Evolutionary conservation across 2,888 invertebrate genomes (phyloP), one percentile per base, ranked within the genome.

Genomic region (Brachycybe producta): DNA sequence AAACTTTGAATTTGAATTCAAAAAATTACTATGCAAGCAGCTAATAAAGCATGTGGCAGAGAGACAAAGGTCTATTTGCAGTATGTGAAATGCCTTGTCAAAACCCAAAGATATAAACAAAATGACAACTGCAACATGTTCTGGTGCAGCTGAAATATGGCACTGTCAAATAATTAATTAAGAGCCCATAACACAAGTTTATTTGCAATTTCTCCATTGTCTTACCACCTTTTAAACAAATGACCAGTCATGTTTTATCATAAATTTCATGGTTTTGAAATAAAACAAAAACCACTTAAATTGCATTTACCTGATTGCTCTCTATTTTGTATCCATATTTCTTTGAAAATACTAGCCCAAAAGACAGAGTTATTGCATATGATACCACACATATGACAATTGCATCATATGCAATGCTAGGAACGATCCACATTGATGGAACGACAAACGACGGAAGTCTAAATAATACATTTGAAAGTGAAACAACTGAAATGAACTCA

Each of bases 301-400:
- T n/a, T 7, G 19, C 19, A 42, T 27, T 19, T 40, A 49, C 82
- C 64, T 84, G 83, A 67, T 82, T 83, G 0, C 81, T 73, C 56
- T 78, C 73, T 30, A 84, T 71, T 59, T 75, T 73, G 60, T 83
- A 83, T 52, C 75, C 74, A 46, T 78, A 70, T 61, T 80, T 81
- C 58, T 77, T 77, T 7, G 82, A 80, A 62, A 82, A 80, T 53
- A 82, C 79, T 46, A 82, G 66, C 0, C 77, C 80, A 79, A 84
- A 79, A 1, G 82, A 82, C 66, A 83, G 74, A 0, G 79, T 76
- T 42, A 82, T 74, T 1, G 80, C 78, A 60, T 80, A 83, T 8
- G 79, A 77, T 8, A 84, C 81, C 58, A 82, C 72, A 5, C 79
- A 76, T 57, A 81, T 79, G 30, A 77, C 74, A 50, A 81, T 70